Conservation (phyloP, 2,888 invertebrate species). For the Eucera pruinosa region DNA sequence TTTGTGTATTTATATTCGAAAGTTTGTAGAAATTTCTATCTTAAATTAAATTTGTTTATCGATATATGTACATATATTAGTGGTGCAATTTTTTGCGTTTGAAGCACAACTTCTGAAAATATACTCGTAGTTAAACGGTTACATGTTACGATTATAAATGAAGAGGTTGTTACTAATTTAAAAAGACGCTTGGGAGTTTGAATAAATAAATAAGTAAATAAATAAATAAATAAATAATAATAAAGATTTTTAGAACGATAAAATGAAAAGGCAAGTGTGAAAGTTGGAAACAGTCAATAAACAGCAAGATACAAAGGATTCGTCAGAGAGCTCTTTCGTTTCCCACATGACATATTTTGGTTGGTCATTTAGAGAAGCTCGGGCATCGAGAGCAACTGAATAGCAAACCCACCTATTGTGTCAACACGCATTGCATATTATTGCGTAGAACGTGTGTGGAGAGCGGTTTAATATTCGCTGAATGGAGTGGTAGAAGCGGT, state of each 20-base stretch:
- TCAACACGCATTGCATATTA: constrained; percentile 15
- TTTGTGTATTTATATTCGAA: too few species aligned
- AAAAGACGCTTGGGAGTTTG: too few species aligned
- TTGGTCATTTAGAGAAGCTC: neutral
- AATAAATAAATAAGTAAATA: too few species aligned
- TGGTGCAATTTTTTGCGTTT: too few species aligned
- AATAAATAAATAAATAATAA: too few species aligned
- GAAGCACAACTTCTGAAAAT: too few species aligned
- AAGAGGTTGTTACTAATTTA: too few species aligned
- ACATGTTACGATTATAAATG: too few species aligned
- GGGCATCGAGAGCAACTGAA: constrained; percentile 19
- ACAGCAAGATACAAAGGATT: neutral
- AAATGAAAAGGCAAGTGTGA: neutral
- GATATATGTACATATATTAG: too few species aligned
- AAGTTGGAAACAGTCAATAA: neutral
- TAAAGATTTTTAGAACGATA: neutral
- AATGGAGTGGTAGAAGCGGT: constrained; percentile 19
- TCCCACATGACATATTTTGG: neutral
- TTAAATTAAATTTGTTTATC: too few species aligned
- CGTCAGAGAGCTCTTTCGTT: neutral
- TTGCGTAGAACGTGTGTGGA: constrained; percentile 12
- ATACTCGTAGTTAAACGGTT: too few species aligned
- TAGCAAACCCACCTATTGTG: constrained; percentile 21
- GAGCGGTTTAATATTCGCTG: constrained; percentile 38
- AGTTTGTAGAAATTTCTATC: too few species aligned